Base-by-base conservation (phyloP, 2,113 vertebrate species). In the Saguinus midas region DNA sequence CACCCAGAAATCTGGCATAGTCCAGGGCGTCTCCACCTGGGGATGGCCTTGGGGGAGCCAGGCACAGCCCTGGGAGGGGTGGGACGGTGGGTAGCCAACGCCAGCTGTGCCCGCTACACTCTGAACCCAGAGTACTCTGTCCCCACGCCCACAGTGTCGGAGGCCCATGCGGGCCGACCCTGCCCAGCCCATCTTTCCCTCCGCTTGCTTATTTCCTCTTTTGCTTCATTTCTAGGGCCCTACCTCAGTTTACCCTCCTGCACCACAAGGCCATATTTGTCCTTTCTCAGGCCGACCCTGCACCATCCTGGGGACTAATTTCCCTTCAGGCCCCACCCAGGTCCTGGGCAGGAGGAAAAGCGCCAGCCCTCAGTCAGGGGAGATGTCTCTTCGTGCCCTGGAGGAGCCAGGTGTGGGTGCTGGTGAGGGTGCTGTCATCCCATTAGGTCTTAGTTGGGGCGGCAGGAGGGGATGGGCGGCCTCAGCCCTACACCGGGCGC, bases 41-140 rank as follows among this genome's bases (percentile, higher is more conserved):
- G 21, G 21, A 35, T 3, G 11, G 35, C 61, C 68, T 8, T 3
- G 12, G 16, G 11, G 29, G 43, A 2, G 35, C 18, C 68, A 40
- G 43, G 23, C 16, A 18, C 17, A 40, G 21, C 35, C 23, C 11
- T 35, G 9, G 29, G 37, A 72, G 58, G 40, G 25, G 3, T 14
- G 5, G 12, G 87, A 13, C 11, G 16, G 16, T 0, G 6, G 48
- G 73, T 25, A n/a, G 29, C 12, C 35, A 2, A 6, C 8, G 21
- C 13, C 17, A 43, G 21, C 7, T 0, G 0, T 10, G 0, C 58
- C 29, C 27, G 0, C 8, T 43, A 35, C 17, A 21, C 32, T 3
- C 2, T 43, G 32, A 10, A 23, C 37, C 35, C 13, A 0, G 70
- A 52, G 5, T 52, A 52, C 52, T 17, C 52, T 52, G 52, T 52